Conservation (phyloP, 2,113 vertebrate species). For the Morone chrysops region DNA sequence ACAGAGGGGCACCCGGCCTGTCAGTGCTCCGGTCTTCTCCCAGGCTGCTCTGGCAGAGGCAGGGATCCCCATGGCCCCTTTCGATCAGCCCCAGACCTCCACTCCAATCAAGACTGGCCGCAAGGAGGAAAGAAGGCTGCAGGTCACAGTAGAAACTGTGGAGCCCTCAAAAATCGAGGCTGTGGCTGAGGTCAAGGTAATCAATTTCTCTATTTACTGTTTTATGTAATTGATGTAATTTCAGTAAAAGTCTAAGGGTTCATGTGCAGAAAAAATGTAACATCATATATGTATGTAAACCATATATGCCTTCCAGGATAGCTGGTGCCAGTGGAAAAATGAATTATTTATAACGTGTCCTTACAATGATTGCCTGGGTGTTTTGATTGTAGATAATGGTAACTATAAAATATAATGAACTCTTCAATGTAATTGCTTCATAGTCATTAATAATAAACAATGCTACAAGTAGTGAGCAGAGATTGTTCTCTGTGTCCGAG, state of each 20-base stretch:
- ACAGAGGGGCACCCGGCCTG: constrained; percentile 88
- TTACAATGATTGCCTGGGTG: background rate
- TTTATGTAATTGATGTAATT: background rate
- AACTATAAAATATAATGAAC: background rate
- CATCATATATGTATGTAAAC: background rate
- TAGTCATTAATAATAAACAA: background rate
- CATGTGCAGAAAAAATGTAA: background rate
- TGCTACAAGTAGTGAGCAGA: constrained; percentile 30
- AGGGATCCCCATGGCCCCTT: constrained; percentile 72
- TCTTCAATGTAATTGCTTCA: background rate
- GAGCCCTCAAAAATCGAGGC: constrained; percentile 80
- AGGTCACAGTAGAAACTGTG: constrained; percentile 83
- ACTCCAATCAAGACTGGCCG: constrained; percentile 74
- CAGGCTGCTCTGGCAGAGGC: constrained; percentile 86
- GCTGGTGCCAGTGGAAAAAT: background rate
- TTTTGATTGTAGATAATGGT: background rate
- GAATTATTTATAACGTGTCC: constrained; percentile 9
- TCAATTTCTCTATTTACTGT: background rate
- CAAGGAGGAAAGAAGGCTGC: constrained; percentile 81
- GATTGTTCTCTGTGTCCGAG: constrained; percentile 48
- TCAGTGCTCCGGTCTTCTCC: constrained; percentile 92
- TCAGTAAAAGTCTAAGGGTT: background rate
- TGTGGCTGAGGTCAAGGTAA: constrained; percentile 84
- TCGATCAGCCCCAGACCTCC: constrained; percentile 78
- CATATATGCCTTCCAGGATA: background rate